phyloP scores from a whole-genome alignment of 2,797 vertebrate species.

The Enteromius thamalakanensis region DNA sequence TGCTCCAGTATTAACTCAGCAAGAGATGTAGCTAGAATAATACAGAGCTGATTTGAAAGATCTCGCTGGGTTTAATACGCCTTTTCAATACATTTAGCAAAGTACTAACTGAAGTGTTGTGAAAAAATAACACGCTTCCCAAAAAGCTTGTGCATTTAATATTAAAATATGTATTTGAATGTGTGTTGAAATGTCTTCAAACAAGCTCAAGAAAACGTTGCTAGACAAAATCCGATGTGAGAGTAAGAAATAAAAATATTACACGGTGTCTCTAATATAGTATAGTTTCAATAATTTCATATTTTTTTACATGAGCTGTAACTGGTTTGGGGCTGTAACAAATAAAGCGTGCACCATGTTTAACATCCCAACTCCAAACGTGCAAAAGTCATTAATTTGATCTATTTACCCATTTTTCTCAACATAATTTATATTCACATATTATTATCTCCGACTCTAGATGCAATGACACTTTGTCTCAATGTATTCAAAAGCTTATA shows the following conservation, averaged over 20 bases:
- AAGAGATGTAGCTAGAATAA: not conserved
- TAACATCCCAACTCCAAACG: no score
- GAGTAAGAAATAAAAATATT: not conserved
- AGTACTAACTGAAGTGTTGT: not conserved
- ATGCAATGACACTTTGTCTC: not conserved
- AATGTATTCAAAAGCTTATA: not conserved
- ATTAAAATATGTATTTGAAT: not conserved
- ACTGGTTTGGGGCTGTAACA: not conserved
- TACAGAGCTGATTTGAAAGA: not conserved
- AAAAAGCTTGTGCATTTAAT: not conserved
- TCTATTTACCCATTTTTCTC: not conserved
- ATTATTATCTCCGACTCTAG: not conserved
- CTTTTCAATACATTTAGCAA: not conserved
- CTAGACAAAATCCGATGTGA: not conserved
- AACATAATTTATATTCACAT: not conserved
- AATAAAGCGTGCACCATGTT: not conserved
- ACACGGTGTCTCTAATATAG: not conserved
- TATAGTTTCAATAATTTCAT: not conserved
- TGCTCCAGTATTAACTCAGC: not conserved
- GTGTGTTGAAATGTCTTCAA: not conserved
- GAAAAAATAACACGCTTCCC: no score
- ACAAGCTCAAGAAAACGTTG: not conserved
- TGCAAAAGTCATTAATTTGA: not conserved
- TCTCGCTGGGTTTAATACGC: not conserved
- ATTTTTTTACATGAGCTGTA: not conserved